A percentile compares a stretch with the other conserved stretches of the same genome.
These are phyloP conservation scores for Diadumene lineata DNA, from an alignment of 92 coral and sea anemone genomes.

Conservation along the genomic window DNA sequence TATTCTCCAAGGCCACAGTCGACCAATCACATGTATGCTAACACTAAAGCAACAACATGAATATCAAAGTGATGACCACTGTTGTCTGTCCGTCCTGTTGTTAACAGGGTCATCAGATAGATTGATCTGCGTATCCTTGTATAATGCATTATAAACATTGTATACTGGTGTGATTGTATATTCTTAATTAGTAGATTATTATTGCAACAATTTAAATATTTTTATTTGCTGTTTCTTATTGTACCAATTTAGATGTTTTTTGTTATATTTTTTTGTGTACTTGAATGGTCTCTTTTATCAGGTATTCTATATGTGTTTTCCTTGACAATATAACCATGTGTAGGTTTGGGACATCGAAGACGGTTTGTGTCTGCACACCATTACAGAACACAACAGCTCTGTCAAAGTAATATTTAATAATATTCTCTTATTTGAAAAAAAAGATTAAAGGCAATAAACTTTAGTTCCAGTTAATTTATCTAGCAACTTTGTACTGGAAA, in stretches of 20 bases:
- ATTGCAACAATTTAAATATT: too few relatives aligned
- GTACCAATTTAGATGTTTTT: too few relatives aligned
- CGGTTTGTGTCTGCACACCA: conserved; percentile 82
- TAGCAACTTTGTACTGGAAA: too few relatives aligned
- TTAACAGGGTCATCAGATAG: conserved; percentile 97
- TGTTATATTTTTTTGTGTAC: too few relatives aligned
- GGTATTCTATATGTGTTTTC: background rate
- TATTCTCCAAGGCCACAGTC: conserved; percentile 76
- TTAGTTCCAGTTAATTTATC: background rate
- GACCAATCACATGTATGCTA: conserved; percentile 92
- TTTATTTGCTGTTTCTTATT: too few relatives aligned
- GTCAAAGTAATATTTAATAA: conserved; percentile 65
- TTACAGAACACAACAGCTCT: conserved; percentile 85
- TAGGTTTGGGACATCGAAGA: conserved; percentile 93
- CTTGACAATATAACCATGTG: conserved; percentile 5
- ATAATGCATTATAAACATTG: too few relatives aligned
- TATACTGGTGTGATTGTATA: too few relatives aligned
- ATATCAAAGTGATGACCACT: conserved; percentile 53
- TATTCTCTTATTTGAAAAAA: background rate
- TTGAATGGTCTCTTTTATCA: background rate
- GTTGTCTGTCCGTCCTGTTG: conserved; percentile 42
- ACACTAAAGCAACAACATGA: conserved; percentile 69
- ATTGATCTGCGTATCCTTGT: conserved; percentile 86
- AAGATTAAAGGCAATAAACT: too few relatives aligned
- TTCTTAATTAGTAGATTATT: too few relatives aligned